These are phyloP conservation scores for Andrena flavipes DNA, from an alignment of 2,888 invertebrate genomes.

Conservation along the genomic window DNA sequence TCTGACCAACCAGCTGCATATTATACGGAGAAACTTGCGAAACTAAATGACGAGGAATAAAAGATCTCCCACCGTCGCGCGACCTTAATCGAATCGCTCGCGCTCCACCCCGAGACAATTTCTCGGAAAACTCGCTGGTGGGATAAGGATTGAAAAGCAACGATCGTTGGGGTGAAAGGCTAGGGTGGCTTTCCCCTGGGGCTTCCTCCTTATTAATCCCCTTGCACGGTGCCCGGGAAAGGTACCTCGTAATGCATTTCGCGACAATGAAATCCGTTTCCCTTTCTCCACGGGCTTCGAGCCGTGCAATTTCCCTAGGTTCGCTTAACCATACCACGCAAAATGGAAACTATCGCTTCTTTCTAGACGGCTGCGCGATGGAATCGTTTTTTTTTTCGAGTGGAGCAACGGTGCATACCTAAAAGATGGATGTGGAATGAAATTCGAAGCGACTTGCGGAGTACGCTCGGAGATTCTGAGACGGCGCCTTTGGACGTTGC, in stretches of 20 bases:
- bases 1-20: background rate
- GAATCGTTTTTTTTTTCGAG: background rate
- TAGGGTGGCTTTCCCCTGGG: constrained; percentile 13
- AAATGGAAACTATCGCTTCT: too few relatives aligned
- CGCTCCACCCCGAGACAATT: constrained; percentile 28
- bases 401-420: background rate
- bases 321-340: background rate
- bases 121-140: constrained; percentile 37
- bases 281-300: background rate
- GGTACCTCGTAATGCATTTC: constrained; percentile 10
- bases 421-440: background rate
- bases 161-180: constrained; percentile 17
- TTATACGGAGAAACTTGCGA: too few relatives aligned
- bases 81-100: constrained; percentile 59
- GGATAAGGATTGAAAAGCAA: constrained; percentile 53
- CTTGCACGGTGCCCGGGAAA: constrained; percentile 12
- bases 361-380: too few relatives aligned
- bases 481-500: constrained; percentile 36
- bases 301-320: background rate
- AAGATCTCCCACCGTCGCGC: background rate
- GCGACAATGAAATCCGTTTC: constrained; percentile 2
- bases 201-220: constrained; percentile 52
- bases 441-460: constrained; percentile 21
- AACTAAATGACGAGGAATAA: too few relatives aligned
- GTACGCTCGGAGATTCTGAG: constrained; percentile 25